Evolutionary conservation across 1,140 invertebrate species (phyloP), one percentile per base, ranked within the genome.

Genomic region (Heliconius melpomene): DNA sequence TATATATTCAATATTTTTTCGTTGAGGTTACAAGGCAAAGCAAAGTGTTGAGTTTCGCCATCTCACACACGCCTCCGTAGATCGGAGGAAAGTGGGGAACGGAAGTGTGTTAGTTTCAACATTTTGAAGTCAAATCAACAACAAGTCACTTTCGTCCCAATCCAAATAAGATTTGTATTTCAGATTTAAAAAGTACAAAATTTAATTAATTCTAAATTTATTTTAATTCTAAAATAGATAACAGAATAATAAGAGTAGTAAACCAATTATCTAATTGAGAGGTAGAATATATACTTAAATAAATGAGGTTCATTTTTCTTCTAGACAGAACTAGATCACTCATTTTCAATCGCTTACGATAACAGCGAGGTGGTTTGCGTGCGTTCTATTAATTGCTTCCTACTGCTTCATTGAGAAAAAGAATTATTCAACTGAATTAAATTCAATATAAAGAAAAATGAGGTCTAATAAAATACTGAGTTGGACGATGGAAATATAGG

Each of bases 371-470:
- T n/a, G 54, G n/a, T 23, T 57, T 2, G 54, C 54, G 54, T 57
- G 54, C 54, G n/a, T 57, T 57, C 54, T 57, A 57, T 57, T 57
- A 57, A 23, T 57, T 57, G 54, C 54, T 57, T 57, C 54, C 54
- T 23, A 23, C 54, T 57, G 54, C n/a, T 57, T 57, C 54, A 57
- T 57, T 57, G 54, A 57, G 18, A 57, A 57, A 23, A 57, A 57
- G 54, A 23, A 57, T 57, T 57, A 57, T 57, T 57, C 54, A 57
- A 9, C n/a, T 57, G n/a, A 57, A 23, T 57, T 57, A 23, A 23
- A 57, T 57, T 57, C 54, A 57, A 57, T 57, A 57, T 57, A 57
- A 57, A 57, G 54, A n/a, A 23, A 57, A 57, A 57, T 57, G 54
- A 11, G 54, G 54, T 23, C n/a, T 57, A 23, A 57, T 23, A 57